Evolutionary conservation across 2,888 invertebrate species (phyloP), one percentile per base, ranked within the genome.

Genomic region (Phaedon cochleariae): DNA sequence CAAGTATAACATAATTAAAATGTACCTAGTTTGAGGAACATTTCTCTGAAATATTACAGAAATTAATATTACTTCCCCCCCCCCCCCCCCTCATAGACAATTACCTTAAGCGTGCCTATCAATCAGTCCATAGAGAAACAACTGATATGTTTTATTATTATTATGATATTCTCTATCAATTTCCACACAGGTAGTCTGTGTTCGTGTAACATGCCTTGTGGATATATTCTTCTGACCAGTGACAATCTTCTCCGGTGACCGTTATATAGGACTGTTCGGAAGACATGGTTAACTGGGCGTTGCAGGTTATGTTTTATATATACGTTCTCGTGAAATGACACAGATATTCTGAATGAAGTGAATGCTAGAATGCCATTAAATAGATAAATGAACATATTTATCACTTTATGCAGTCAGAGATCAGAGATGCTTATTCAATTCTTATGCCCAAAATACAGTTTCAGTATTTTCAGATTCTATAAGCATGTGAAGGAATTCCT

Each of bases 111-210:
- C n/a, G n/a, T n/a, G n/a, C n/a, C 10, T 34, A 34, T 26, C 26
- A 26, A 26, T 26, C 26, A 34, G 54, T 12, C 12, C 7, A 29
- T 4, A 34, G 34, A 34, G 34, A 10, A 34, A 10, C 55, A 18
- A 46, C 48, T 46, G 31, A 54, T 54, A 49, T n/a, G n/a, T n/a
- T n/a, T n/a, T n/a, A n/a, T n/a, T n/a, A n/a, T 34, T 57, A 22
- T 62, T 55, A 57, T 64, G 60, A 64, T 64, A 60, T 64, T 60
- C 55, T 18, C 22, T 29, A 49, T 60, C 46, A 55, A 59, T 55
- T 59, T 58, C 55, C 59, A 37, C 54, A 45, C 64, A 48, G 54
- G 54, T 59, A 59, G 48, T 64, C 59, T 59, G 59, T 59, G 59
- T 58, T 48, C 48, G 31, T 48, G 59, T 59, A 59, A 17, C 59